Base-by-base conservation (phyloP, 1,140 invertebrate genomes). In the Magallana gigas region DNA sequence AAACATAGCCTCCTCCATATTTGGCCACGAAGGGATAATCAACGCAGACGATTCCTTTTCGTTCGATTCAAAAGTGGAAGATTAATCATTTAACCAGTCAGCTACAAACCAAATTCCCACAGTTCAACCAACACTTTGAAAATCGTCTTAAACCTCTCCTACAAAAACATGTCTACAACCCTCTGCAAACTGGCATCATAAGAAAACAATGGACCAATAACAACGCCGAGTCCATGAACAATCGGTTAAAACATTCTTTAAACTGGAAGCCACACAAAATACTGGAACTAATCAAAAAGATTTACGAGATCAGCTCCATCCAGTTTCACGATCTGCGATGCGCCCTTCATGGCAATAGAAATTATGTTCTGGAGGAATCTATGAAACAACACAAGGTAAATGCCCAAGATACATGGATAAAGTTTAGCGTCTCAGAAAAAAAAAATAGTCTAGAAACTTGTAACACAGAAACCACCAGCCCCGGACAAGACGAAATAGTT, bases 181-280 rank as follows among this genome's bases (percentile, higher is more conserved):
- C 87, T 18, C 11, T 84, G 6, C 62, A 59, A 59, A 12, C 16
- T 9, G 56, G 62, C 14, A 76, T 5, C 16, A 88, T 84, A 6
- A 29, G 29, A n/a, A 48, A 88, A 80, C 86, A 23, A 23, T 23
- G 23, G 23, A 23, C 23, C 0, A 23, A 23, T 23, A 23, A 23
- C 23, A 23, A 23, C 23, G 23, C 23, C 23, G 23, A 23, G 23
- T 23, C 0, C 23, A 1, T 23, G 18, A 88, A 88, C 29, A 82
- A 88, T 60, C 60, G 56, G 0, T 64, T 88, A 9, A 85, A 88
- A 58, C n/a, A 57, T 1, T 56, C 81, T 8, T 29, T 76, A 6
- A 23, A 71, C 14, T 86, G 84, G 80, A 88, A 86, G 57, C n/a
- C 81, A 18, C 84, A 88, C 8, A 57, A 82, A 57, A 14, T 62